phyloP scores from a whole-genome alignment of 2,888 invertebrate species.

The Caenorhabditis sp. region DNA sequence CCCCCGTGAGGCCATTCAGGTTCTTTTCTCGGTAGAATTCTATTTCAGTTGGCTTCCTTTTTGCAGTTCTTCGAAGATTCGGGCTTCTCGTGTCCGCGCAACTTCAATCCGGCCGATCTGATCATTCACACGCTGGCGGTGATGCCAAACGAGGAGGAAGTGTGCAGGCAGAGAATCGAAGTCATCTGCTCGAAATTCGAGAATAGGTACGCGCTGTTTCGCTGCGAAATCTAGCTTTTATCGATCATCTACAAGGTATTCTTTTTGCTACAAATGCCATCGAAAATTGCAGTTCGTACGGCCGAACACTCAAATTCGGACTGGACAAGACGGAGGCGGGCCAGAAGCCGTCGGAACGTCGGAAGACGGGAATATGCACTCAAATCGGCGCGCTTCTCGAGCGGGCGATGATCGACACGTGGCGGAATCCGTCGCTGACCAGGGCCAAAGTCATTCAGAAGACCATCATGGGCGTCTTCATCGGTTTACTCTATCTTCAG shows the following conservation, averaged over 20 bases:
- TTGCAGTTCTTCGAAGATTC: constrained; percentile 67
- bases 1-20: constrained; percentile 77
- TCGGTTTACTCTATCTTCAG: constrained; percentile 87
- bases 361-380: constrained; percentile 45
- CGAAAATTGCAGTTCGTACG: constrained; percentile 47
- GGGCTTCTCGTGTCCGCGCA: constrained; percentile 84
- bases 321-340: constrained; percentile 50
- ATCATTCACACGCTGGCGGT: constrained; percentile 92
- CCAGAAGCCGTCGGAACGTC: constrained; percentile 57
- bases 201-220: constrained; percentile 50
- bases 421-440: constrained; percentile 74
- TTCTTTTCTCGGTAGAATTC: constrained; percentile 8
- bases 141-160: constrained; percentile 88
- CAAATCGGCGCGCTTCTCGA: constrained; percentile 61
- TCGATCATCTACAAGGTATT: background rate
- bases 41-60: too few species aligned
- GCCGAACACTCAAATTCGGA: constrained; percentile 48
- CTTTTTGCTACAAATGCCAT: background rate
- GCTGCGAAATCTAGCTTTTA: background rate
- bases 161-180: constrained; percentile 63
- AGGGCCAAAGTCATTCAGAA: constrained; percentile 77
- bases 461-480: constrained; percentile 81
- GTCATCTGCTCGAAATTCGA: constrained; percentile 79
- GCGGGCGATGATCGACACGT: constrained; percentile 74
- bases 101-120: constrained; percentile 95